These are phyloP conservation scores for Pseudotriccus pelzelni DNA, from an alignment of 2,797 vertebrate species.

Conservation along the genomic window DNA sequence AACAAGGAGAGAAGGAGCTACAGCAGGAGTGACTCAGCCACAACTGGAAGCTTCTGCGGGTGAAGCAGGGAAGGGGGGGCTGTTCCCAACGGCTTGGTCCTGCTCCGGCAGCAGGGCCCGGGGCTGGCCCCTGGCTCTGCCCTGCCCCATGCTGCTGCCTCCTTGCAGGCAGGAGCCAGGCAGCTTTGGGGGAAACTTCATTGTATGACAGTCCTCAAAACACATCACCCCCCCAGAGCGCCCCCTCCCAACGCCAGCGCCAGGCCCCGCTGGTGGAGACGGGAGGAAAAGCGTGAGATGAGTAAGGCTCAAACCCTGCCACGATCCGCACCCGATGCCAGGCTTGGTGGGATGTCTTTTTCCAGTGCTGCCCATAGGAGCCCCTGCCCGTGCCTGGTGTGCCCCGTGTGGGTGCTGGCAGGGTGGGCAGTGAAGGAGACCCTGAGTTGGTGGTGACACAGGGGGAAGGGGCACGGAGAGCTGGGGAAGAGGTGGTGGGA, in stretches of 20 bases:
- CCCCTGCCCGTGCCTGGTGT: fast-evolving
- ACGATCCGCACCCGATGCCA: fast-evolving
- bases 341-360: fast-evolving
- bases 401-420: neutral
- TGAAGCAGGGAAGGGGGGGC: neutral
- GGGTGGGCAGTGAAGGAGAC: neutral
- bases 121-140: neutral
- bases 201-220: neutral
- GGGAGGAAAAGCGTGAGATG: neutral
- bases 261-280: fast-evolving
- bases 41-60: slow-evolving; percentile 61
- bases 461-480: fast-evolving
- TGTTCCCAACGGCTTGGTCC: neutral
- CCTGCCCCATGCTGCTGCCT: neutral
- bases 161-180: fast-evolving
- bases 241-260: neutral
- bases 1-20: slow-evolving; percentile 69
- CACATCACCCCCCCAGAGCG: fast-evolving
- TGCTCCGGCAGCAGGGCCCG: fast-evolving
- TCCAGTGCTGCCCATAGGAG: neutral
- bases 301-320: neutral
- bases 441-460: neutral
- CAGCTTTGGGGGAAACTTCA: neutral
- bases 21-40: slow-evolving; percentile 70
- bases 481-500: neutral